These are phyloP conservation scores for Herpetotheres cachinnans DNA, from an alignment of 2,113 vertebrate genomes.

Conservation along the genomic window DNA sequence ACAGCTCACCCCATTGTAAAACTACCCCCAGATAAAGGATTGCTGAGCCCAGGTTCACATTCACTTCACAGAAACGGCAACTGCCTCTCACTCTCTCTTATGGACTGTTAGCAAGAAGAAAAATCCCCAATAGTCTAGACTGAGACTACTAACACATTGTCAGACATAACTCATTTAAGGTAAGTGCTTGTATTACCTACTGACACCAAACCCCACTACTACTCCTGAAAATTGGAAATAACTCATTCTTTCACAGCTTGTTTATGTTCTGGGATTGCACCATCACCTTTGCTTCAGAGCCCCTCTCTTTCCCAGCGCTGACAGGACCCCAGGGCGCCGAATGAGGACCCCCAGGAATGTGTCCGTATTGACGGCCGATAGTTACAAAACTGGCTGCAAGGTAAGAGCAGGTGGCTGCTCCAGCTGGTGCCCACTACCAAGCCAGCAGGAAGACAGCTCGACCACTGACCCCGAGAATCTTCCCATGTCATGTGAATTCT, in stretches of 20 bases:
- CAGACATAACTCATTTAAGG: too few relatives aligned
- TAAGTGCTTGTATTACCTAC: neutral
- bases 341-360: neutral
- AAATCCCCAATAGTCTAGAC: neutral
- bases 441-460: neutral
- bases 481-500: accelerated
- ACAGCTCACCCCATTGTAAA: neutral
- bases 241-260: neutral
- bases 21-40: neutral
- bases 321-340: accelerated
- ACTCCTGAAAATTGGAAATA: accelerated
- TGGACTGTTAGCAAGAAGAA: neutral
- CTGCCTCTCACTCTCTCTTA: neutral
- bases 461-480: accelerated
- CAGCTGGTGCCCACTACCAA: neutral
- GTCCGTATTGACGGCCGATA: too few relatives aligned
- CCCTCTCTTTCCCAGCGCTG: neutral
- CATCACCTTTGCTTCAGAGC: neutral
- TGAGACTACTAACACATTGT: neutral
- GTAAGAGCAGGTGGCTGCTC: neutral
- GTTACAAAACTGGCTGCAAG: neutral
- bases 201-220: neutral
- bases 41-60: neutral
- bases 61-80: accelerated
- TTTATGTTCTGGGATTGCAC: neutral